Conservation (phyloP, 2,797 vertebrate genomes). For the Falco concolor region DNA sequence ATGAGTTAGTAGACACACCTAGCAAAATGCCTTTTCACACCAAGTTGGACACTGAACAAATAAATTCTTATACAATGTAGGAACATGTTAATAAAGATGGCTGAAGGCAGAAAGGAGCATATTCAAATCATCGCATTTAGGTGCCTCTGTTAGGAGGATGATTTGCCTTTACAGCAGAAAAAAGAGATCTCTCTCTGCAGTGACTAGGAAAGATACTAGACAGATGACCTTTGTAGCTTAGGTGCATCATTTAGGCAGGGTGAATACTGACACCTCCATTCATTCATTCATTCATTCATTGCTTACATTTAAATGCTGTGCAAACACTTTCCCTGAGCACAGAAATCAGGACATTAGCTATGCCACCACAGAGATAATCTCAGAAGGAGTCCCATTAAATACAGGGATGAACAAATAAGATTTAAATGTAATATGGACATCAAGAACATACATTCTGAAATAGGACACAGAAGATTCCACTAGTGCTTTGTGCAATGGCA, state of each 20-base stretch:
- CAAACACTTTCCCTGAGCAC: background rate
- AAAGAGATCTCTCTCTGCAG: background rate
- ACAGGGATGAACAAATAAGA: background rate
- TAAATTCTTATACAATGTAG: background rate
- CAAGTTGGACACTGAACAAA: background rate
- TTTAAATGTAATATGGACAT: background rate
- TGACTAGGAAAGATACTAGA: background rate
- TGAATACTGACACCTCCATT: background rate
- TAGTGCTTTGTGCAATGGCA: background rate
- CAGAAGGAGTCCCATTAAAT: background rate
- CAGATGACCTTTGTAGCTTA: background rate
- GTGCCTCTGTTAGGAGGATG: background rate
- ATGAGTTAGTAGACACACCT: background rate
- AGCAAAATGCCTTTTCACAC: background rate
- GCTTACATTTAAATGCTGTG: background rate
- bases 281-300: background rate
- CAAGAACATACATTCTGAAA: background rate
- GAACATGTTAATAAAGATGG: background rate
- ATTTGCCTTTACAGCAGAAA: background rate
- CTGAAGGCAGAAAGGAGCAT: background rate
- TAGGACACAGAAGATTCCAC: background rate
- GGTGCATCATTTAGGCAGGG: background rate
- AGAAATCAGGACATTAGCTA: background rate
- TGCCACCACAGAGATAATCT: background rate
- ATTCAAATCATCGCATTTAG: background rate